These are phyloP conservation scores for Nasonia longicornis DNA, from an alignment of 1,140 invertebrate species.

Conservation along the genomic window DNA sequence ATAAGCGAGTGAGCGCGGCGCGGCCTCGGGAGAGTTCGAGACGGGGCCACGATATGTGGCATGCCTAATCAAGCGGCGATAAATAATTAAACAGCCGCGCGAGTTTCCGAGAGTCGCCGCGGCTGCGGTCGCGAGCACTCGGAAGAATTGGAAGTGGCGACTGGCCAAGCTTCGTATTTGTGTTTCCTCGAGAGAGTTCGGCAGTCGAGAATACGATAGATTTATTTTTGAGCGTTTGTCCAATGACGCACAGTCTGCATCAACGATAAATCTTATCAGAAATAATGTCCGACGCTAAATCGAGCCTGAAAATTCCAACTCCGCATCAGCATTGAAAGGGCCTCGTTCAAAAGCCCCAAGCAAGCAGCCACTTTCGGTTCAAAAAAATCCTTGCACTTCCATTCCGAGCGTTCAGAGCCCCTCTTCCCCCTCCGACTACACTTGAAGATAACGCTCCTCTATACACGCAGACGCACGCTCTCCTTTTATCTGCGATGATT, in stretches of 20 bases:
- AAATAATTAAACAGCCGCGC: constrained; percentile 60
- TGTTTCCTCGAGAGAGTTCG: too few relatives aligned
- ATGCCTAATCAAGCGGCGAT: constrained; percentile 56
- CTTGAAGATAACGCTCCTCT: background rate
- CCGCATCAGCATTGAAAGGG: too few relatives aligned
- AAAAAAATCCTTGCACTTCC: background rate
- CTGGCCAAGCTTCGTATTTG: too few relatives aligned
- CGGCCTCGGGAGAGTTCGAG: background rate
- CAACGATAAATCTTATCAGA: background rate
- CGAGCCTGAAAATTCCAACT: too few relatives aligned
- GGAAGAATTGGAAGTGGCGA: constrained; percentile 16
- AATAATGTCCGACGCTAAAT: background rate
- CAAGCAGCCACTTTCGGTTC: background rate
- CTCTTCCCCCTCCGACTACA: too few relatives aligned
- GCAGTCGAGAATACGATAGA: too few relatives aligned
- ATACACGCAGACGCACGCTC: background rate
- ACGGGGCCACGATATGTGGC: constrained; percentile 42
- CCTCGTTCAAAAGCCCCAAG: too few relatives aligned
- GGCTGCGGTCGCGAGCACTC: constrained; percentile 51
- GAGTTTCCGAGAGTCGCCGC: constrained; percentile 45
- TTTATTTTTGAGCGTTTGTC: too few relatives aligned
- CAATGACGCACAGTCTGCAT: too few relatives aligned
- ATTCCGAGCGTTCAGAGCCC: too few relatives aligned
- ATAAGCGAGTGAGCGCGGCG: constrained; percentile 50
- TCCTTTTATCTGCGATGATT: constrained; percentile 30